Conservation (phyloP, 2,113 vertebrate species). For the Eclectus roratus region DNA sequence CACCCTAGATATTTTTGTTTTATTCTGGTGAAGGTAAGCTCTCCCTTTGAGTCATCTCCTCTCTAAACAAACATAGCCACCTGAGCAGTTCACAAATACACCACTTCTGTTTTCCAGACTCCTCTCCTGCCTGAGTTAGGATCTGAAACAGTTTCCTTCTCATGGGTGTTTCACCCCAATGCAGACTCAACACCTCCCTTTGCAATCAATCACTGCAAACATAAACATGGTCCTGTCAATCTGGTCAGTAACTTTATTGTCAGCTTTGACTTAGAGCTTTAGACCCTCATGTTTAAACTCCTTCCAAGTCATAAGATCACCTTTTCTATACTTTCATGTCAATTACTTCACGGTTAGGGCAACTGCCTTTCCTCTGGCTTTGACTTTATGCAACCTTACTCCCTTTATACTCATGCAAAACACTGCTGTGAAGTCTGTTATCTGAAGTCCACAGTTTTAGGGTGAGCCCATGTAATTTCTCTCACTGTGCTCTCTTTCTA, state of each 20-base stretch:
- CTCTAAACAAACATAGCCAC: not conserved
- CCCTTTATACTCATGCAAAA: not conserved
- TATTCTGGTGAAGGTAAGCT: not conserved
- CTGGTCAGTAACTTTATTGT: not conserved
- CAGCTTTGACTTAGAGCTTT: not conserved
- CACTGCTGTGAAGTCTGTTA: not conserved
- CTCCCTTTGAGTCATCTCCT: not conserved
- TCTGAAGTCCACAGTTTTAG: not conserved
- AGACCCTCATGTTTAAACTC: not conserved
- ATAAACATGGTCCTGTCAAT: fast-evolving
- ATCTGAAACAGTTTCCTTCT: not conserved
- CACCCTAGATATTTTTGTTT: not conserved
- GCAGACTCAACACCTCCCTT: not conserved
- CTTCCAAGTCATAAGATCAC: not conserved
- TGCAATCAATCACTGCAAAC: not conserved
- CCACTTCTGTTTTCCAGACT: not conserved
- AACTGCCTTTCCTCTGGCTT: not conserved
- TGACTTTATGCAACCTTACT: not conserved
- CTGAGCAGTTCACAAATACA: fast-evolving
- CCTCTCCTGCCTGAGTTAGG: not conserved
- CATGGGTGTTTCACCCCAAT: fast-evolving
- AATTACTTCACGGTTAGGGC: not conserved
- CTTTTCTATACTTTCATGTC: not conserved
- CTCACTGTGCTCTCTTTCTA: not conserved
- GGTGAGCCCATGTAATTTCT: not conserved